These are phyloP conservation scores for Lycocerus yunnanus DNA, from an alignment of 2,888 invertebrate species.

Conservation along the genomic window DNA sequence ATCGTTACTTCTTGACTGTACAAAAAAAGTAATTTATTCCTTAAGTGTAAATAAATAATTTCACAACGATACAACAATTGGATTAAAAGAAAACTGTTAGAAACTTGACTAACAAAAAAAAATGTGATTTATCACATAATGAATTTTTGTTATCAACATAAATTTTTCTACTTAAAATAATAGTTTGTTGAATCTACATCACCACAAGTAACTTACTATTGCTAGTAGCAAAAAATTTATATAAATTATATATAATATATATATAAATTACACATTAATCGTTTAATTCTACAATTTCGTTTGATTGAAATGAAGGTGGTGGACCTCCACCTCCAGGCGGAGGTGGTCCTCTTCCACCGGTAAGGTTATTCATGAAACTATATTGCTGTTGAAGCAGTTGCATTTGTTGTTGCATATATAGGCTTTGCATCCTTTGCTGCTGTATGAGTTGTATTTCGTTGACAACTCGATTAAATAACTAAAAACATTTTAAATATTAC, in stretches of 20 bases:
- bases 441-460: constrained; percentile 46
- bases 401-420: constrained; percentile 26
- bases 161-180: background rate
- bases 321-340: background rate
- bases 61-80: background rate
- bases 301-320: background rate
- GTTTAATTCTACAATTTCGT: constrained; percentile 17
- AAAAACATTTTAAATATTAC: constrained; percentile 12
- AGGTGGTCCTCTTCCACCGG: background rate
- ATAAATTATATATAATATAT: background rate
- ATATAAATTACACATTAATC: constrained; percentile 7
- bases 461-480: constrained; percentile 46
- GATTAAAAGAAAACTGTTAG: background rate
- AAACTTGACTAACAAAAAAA: background rate
- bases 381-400: background rate
- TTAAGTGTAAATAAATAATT: background rate
- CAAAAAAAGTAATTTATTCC: background rate
- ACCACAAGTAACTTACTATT: background rate
- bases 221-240: background rate
- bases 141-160: background rate
- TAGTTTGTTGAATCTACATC: background rate
- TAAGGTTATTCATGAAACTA: background rate
- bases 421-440: constrained; percentile 29
- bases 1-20: background rate
- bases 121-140: background rate